These are phyloP conservation scores for Cheilosia vernalis DNA, from an alignment of 2,888 invertebrate genomes.

Conservation along the genomic window DNA sequence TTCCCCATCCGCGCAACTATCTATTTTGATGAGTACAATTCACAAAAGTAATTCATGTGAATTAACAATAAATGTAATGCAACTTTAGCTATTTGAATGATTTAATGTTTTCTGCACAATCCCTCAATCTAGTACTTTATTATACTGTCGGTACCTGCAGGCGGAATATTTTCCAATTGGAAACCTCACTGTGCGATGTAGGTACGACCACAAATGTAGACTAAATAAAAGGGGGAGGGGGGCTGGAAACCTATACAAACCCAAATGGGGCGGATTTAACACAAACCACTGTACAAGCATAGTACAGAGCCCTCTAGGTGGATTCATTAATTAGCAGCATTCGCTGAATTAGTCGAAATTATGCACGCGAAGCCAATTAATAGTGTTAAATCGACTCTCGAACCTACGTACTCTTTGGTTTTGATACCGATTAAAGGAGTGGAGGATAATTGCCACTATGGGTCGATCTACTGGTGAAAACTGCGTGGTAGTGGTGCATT, in stretches of 20 bases:
- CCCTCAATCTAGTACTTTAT: neutral
- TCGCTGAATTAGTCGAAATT: conserved; percentile 64
- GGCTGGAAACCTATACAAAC: neutral
- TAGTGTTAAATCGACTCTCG: conserved; percentile 50
- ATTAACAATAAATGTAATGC: no score
- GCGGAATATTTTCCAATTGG: neutral
- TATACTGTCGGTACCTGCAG: neutral
- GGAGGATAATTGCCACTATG: conserved; percentile 50
- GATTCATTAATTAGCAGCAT: conserved; percentile 66
- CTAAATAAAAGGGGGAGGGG: neutral
- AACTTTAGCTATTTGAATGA: conserved; percentile 28
- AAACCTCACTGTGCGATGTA: neutral
- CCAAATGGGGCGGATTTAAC: neutral
- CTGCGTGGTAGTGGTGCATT: neutral
- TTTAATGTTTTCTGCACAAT: conserved; percentile 22
- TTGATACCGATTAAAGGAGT: conserved; percentile 40
- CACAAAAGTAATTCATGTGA: conserved; percentile 19
- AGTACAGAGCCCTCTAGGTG: conserved; percentile 10
- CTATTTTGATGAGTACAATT: conserved; percentile 1
- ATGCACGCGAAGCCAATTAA: conserved; percentile 65
- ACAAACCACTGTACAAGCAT: conserved; percentile 3
- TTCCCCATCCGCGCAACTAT: neutral
- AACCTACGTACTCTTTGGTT: conserved; percentile 42
- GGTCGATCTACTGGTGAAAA: conserved; percentile 7
- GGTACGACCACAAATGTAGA: neutral